A percentile compares a stretch with the other conserved stretches of the same genome.
Conservation (phyloP, 2,113 vertebrate species). For the Eulacestoma nigropectus region DNA sequence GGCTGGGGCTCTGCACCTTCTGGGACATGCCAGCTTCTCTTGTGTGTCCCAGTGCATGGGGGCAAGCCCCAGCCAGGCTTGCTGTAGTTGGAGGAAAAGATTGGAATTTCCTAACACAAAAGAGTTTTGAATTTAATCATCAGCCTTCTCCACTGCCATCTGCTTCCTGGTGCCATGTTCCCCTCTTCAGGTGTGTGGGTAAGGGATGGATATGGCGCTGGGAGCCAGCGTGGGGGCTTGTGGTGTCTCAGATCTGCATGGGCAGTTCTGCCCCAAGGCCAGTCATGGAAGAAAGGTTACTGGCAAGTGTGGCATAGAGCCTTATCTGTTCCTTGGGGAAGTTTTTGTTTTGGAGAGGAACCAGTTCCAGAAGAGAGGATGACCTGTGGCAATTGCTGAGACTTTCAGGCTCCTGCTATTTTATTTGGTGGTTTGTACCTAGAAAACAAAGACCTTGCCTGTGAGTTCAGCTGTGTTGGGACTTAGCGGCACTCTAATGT, state of each 20-base stretch:
- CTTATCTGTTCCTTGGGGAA: background rate
- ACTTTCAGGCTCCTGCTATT: background rate
- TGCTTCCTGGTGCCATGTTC: background rate
- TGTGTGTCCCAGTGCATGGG: accelerated
- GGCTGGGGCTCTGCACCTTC: background rate
- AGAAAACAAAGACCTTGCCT: background rate
- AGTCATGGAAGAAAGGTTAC: background rate
- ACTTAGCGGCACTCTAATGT: accelerated
- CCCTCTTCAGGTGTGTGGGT: accelerated
- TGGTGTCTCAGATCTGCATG: background rate
- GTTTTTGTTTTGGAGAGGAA: background rate
- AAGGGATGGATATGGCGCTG: background rate
- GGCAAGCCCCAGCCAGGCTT: background rate
- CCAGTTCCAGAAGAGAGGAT: background rate
- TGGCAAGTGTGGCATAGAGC: background rate
- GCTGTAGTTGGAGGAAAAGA: background rate
- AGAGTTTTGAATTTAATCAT: background rate
- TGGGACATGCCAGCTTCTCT: background rate
- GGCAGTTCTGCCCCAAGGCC: background rate
- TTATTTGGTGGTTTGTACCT: background rate
- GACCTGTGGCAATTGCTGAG: background rate
- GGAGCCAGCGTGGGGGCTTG: accelerated
- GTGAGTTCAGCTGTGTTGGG: background rate
- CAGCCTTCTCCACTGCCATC: background rate
- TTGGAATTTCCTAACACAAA: background rate